These are phyloP conservation scores for Gymnodraco acuticeps DNA, from an alignment of 2,797 vertebrate genomes.

Conservation along the genomic window DNA sequence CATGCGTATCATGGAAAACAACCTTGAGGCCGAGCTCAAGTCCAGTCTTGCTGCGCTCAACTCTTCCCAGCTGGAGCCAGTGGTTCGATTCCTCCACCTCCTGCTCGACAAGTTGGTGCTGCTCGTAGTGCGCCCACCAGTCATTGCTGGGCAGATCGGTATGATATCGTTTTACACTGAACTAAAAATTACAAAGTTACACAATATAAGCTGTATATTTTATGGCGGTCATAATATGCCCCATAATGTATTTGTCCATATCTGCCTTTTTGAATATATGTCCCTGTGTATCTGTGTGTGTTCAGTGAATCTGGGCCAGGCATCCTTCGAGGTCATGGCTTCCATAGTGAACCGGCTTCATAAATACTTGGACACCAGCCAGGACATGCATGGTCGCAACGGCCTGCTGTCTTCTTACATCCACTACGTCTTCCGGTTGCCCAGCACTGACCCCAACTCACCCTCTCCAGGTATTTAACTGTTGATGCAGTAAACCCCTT, in stretches of 20 bases:
- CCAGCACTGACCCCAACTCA: conserved; percentile 94
- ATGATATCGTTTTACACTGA: conserved; percentile 39
- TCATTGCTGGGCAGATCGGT: conserved; percentile 99
- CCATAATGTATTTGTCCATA: not conserved
- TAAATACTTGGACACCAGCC: conserved; percentile 96
- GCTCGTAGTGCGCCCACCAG: conserved; percentile 95
- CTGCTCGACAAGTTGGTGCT: conserved; percentile 97
- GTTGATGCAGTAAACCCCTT: not conserved
- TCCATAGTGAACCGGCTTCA: conserved; percentile 98
- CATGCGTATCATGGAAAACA: conserved; percentile 99
- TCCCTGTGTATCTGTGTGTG: conserved; percentile 18
- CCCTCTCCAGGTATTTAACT: conserved; percentile 91
- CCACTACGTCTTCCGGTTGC: conserved; percentile 96
- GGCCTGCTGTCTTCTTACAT: conserved; percentile 96
- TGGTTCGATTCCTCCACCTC: conserved; percentile 98
- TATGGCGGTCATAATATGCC: not conserved
- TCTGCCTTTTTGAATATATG: not conserved
- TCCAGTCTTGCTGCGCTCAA: conserved; percentile 95
- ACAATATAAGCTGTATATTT: not conserved
- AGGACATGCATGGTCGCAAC: conserved; percentile 97
- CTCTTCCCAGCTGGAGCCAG: conserved; percentile 96
- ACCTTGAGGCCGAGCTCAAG: conserved; percentile 96
- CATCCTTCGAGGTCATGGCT: conserved; percentile 97
- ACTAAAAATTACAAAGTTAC: not conserved
- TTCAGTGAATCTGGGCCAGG: conserved; percentile 96